phyloP scores from a whole-genome alignment of 2,888 invertebrate genomes.

The Acholoe squamosa region DNA sequence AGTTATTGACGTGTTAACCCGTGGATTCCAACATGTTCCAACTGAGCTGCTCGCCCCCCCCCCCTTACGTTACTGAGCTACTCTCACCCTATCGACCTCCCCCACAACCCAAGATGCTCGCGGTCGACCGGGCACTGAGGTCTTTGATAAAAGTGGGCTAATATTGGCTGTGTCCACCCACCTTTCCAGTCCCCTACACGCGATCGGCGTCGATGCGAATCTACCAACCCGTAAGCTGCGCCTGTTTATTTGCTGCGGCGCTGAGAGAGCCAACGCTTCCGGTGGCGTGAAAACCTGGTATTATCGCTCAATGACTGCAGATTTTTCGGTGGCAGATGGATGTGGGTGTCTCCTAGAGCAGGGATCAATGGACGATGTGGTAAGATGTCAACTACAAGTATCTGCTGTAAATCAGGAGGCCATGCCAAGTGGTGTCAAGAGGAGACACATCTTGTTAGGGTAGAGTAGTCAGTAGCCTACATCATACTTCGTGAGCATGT shows the following conservation, averaged over 20 bases:
- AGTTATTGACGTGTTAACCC: neutral
- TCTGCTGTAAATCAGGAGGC: neutral
- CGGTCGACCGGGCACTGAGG: neutral
- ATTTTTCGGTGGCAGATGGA: neutral
- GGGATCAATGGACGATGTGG: neutral
- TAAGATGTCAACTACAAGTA: neutral
- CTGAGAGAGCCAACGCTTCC: neutral
- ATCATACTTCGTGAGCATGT: no score
- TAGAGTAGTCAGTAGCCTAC: no score
- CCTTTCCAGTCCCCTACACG: neutral
- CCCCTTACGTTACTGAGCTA: neutral
- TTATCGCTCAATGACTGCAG: slow-evolving; percentile 38
- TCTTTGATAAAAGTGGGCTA: slow-evolving; percentile 33
- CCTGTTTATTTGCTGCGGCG: slow-evolving; percentile 33
- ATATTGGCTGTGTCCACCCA: slow-evolving; percentile 20
- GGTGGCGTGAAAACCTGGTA: slow-evolving; percentile 17
- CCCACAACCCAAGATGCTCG: no score
- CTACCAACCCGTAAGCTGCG: slow-evolving; percentile 6
- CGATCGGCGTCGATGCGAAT: slow-evolving; percentile 4
- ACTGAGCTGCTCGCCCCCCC: neutral
- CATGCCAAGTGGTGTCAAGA: neutral
- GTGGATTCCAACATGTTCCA: neutral
- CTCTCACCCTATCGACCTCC: neutral
- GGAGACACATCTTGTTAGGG: neutral
- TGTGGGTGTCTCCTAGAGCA: neutral